Evolutionary conservation across 1,140 invertebrate genomes (phyloP).

Genomic region (Wiebesia pumilae): DNA sequence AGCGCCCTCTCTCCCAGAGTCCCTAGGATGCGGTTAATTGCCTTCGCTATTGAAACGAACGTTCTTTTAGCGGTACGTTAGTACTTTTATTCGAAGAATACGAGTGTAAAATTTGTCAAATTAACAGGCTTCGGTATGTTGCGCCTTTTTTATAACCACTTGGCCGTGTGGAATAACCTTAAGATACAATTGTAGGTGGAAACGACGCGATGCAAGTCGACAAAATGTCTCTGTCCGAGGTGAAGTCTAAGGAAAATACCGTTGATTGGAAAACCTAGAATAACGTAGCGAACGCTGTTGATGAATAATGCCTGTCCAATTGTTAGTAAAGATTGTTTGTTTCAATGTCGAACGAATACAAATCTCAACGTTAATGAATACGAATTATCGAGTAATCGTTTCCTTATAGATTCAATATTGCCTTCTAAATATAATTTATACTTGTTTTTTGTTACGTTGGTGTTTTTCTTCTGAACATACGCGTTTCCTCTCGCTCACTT

Average conservation of each 20-base stretch:
- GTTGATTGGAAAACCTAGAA: background rate
- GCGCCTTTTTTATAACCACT: background rate
- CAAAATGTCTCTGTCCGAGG: background rate
- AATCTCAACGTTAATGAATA: background rate
- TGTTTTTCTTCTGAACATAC: background rate
- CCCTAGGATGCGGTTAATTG: too few species aligned
- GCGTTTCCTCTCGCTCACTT: too few species aligned
- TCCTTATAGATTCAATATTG: background rate
- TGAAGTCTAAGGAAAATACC: background rate
- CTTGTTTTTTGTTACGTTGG: background rate
- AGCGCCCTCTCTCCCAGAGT: too few species aligned
- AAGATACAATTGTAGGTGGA: background rate
- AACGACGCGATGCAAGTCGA: background rate
- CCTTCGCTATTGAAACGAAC: too few species aligned
- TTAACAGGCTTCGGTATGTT: background rate
- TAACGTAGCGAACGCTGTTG: background rate
- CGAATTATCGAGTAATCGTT: background rate
- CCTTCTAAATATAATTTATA: too few species aligned
- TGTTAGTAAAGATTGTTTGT: background rate
- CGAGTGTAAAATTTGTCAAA: background rate
- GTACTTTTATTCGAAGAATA: background rate
- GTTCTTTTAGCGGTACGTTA: too few species aligned
- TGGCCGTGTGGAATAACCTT: background rate
- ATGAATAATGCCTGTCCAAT: conserved; percentile 36
- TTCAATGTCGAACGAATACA: conserved; percentile 21